Evolutionary conservation across 2,888 invertebrate species (phyloP), one percentile per base, ranked within the genome.

Genomic region (Polyommatus iphigenia): DNA sequence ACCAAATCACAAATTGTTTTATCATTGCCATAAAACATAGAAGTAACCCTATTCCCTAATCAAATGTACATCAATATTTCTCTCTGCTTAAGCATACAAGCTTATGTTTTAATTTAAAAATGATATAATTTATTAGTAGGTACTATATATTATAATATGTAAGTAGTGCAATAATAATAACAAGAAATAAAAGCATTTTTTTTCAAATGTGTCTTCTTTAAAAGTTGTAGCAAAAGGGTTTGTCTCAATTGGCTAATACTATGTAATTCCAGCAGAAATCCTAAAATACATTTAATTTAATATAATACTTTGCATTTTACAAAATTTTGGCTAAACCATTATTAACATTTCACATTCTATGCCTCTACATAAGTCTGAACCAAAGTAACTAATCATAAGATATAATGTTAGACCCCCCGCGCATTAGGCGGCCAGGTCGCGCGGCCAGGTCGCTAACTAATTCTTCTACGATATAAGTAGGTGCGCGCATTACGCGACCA

Each of bases 261-360:
- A 67, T 50, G 77, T 67, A 59, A 50, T 62, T 77, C 67, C 77
- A 75, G 75, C 75, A 29, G 18, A 29, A 50, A 13, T 50, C 20
- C 75, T 54, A 50, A 75, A 75, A 54, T 75, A 75, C 75, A 75
- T 75, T 50, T 54, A 54, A 50, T 75, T 32, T 75, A 75, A 24
- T 54, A 75, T 54, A 75, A 75, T 75, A 75, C 75, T 75, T 75
- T 75, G 75, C 54, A 75, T 75, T 75, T 50, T 50, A 75, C 46
- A 75, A 50, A 75, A 75, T 75, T 75, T 75, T 54, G 29, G 75
- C 75, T 75, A 75, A 75, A 75, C 75, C 75, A 75, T 54, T 75
- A 75, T 50, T 50, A 75, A 75, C 24, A 54, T 75, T 75, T 75
- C 50, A 54, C 29, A 24, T 75, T 75, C 54, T 54, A 75, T 75